Evolutionary conservation across 2,888 invertebrate species (phyloP).

Genomic region (Tipula confusa): DNA sequence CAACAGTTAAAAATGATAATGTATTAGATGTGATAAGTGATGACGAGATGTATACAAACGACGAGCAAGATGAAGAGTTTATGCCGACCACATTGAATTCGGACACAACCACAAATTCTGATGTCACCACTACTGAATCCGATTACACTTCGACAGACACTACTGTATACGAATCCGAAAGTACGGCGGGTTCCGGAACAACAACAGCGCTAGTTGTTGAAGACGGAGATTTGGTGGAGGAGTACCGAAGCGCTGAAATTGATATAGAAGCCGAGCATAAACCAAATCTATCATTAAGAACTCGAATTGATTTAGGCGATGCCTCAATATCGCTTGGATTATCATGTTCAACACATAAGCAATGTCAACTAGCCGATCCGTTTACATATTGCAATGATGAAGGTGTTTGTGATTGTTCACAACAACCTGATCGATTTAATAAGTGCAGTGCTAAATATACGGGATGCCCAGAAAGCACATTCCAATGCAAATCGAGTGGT

Average conservation of each 20-base stretch:
- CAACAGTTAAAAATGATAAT: not conserved
- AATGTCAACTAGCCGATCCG: conserved; percentile 76
- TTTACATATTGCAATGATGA: conserved; percentile 62
- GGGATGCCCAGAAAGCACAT: conserved; percentile 80
- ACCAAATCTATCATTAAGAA: conserved; percentile 39
- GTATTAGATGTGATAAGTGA: not conserved
- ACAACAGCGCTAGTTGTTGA: conserved; percentile 33
- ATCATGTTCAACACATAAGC: conserved; percentile 67
- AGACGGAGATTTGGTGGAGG: not conserved
- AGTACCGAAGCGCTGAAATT: not conserved
- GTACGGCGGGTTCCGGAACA: conserved; percentile 45
- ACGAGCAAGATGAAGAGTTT: conserved; percentile 32
- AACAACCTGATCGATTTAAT: conserved; percentile 56
- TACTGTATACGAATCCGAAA: conserved; percentile 52
- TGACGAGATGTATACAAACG: conserved; percentile 4
- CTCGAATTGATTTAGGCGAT: conserved; percentile 48
- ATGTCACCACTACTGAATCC: conserved; percentile 48
- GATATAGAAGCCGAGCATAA: not conserved
- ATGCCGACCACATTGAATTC: not conserved
- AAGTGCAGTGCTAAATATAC: conserved; percentile 67
- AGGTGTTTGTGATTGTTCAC: conserved; percentile 67
- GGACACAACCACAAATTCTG: conserved; percentile 32
- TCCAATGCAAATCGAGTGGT: conserved; percentile 80
- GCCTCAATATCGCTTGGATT: conserved; percentile 68
- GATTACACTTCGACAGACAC: conserved; percentile 48